Evolutionary conservation across 1,140 invertebrate genomes (phyloP), one percentile per base, ranked within the genome.

Genomic region (Achatina immaculata): DNA sequence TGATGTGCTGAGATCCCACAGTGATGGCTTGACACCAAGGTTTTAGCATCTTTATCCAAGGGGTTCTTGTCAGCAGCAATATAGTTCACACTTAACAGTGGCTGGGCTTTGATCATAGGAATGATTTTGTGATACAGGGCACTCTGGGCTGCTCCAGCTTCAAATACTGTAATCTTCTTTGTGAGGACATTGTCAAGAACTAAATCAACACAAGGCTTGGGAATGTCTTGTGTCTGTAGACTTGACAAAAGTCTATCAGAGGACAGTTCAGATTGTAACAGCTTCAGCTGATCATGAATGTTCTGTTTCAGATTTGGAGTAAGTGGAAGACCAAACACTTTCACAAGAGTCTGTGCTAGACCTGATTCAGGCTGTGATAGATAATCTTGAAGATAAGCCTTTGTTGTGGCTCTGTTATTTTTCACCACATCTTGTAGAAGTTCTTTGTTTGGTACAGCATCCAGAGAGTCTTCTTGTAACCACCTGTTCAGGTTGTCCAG

Each of bases 101-200:
- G 90, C 75, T 93, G 91, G 24, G 89, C 89, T 14, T 81, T 71
- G 51, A 92, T 77, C 16, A 86, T 78, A 34, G 88, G 81, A 24
- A 85, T 83, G 19, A 91, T 79, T 34, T 81, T 71, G 38, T 84
- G 71, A 68, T 88, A 86, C 1, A 92, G 42, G 21, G 82, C 42
- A 78, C 86, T 84, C 9, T 86, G 82, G 28, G 82, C 83, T 2
- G 90, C 88, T 66, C 85, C 87, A 0, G 95, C 91, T 92, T 99
- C 97, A 6, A 94, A 92, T n/a, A 95, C 92, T 86, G 95, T 96
- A 2, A 98, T 87, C 85, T 95, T 95, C 0, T 94, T 87, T 0
- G 94, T 93, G 34, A 93, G 92, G 42, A 92, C 93, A 88, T 98
- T 99, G 91, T 98, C 96, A 24, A 95, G 88, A 0, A 95, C 94